Evolutionary conservation across 2,797 vertebrate species (phyloP).

Genomic region (Brotula barbata): DNA sequence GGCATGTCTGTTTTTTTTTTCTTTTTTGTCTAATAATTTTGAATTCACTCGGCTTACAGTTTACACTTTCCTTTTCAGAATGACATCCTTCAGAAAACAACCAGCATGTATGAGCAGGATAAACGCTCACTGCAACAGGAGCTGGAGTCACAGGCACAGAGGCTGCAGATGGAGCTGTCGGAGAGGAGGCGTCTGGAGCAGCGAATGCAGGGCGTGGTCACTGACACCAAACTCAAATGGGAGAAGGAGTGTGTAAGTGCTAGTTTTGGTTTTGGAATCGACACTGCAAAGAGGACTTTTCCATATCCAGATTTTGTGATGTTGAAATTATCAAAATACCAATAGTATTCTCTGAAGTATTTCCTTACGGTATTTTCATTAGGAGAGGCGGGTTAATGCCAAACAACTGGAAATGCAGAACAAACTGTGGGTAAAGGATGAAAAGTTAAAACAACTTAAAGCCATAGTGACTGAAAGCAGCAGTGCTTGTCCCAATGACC

Average conservation of each 20-base stretch:
- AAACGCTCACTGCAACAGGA: constrained; percentile 89
- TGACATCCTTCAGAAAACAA: constrained; percentile 93
- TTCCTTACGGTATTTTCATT: constrained; percentile 1
- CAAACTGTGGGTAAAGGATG: constrained; percentile 97
- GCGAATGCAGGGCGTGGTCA: constrained; percentile 88
- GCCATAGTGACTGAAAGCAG: constrained; percentile 91
- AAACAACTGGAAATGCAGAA: constrained; percentile 99
- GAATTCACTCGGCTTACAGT: too few species aligned
- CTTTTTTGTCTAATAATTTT: background rate
- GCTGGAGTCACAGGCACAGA: constrained; percentile 84
- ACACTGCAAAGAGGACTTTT: too few species aligned
- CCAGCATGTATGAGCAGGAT: constrained; percentile 92
- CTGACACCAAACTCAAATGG: constrained; percentile 89
- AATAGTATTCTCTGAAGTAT: background rate
- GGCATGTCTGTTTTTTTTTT: too few species aligned
- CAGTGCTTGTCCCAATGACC: constrained; percentile 56
- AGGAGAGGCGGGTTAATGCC: constrained; percentile 92
- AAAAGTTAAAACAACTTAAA: constrained; percentile 96
- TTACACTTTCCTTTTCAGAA: constrained; percentile 72
- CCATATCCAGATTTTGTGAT: too few species aligned
- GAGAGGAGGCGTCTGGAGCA: constrained; percentile 89
- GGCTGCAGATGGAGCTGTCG: constrained; percentile 85
- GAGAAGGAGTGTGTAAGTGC: constrained; percentile 96
- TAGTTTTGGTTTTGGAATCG: too few species aligned
- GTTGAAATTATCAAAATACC: too few species aligned